Conservation (phyloP, 2,113 vertebrate species). For the Alligator mississippiensis region DNA sequence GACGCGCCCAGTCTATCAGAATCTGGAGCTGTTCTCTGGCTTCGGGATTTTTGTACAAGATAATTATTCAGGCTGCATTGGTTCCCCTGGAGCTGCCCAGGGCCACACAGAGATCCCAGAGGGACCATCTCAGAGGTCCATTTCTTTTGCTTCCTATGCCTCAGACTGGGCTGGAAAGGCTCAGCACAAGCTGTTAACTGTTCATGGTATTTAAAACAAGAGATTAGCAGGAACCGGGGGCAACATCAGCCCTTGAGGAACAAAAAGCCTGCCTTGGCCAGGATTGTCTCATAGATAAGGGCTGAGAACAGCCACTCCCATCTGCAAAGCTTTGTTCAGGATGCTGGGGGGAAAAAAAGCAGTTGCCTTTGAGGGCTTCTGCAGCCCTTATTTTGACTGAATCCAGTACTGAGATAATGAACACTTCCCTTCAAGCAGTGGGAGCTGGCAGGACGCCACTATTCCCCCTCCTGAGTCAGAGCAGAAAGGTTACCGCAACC, state of each 20-base stretch:
- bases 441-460: background rate
- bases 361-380: constrained; percentile 20
- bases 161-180: background rate
- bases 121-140: background rate
- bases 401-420: constrained; percentile 43
- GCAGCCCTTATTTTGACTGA: background rate
- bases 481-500: constrained; percentile 19
- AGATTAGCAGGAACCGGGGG: background rate
- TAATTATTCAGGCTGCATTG: background rate
- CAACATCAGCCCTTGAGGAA: background rate
- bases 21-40: background rate
- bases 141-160: too few species aligned
- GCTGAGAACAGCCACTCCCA: background rate
- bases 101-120: background rate
- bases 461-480: constrained; percentile 34
- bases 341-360: constrained; percentile 1
- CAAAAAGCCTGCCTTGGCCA: background rate
- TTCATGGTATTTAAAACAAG: constrained; percentile 24
- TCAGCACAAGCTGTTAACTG: background rate
- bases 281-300: constrained; percentile 15
- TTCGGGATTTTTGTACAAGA: constrained; percentile 6
- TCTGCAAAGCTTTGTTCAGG: background rate
- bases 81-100: background rate
- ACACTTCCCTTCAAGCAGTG: constrained; percentile 10
- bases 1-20: background rate